Evolutionary conservation across 2,888 invertebrate species (phyloP), one percentile per base, ranked within the genome.

Genomic region (Dione juno): DNA sequence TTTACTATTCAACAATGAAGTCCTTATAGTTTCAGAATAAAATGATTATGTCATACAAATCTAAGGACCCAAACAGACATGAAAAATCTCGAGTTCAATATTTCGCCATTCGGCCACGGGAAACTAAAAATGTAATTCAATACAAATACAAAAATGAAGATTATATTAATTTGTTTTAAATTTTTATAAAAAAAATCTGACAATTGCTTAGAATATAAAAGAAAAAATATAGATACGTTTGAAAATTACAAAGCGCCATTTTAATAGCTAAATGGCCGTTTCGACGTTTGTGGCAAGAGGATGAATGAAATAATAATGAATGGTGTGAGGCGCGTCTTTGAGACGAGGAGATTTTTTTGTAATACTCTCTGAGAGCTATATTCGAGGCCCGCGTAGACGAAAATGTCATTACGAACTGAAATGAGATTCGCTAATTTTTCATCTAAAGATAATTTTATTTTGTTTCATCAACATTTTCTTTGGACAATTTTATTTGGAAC

Each of bases 271-370:
- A 70, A 45, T 59, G n/a, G 50, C 53, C 45, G 52, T 59, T 64
- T 58, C 61, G 52, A 13, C 41, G 28, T 64, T 63, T 57, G 67
- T 37, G 64, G 28, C 58, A 64, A 37, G 40, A 65, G 63, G 19
- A 57, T 57, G 65, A 58, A 71, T 74, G 63, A 70, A 74, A 75
- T 74, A 75, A 74, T 75, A 74, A 74, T 75, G 74, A 70, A 70
- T 68, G 57, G 70, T 66, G 41, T 64, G 66, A 67, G 66, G 69
- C 69, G 67, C 45, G 10, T 68, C 53, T 71, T 69, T 66, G 69
- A 72, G 69, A 73, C 73, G 70, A 76, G 69, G 67, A 64, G 66
- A 45, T 70, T 66, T 72, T 50, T 63, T 63, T 53, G 59, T 43
- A 37, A 45, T 63, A n/a, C 37, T 63, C 19, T 45, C 10, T 48